Base-by-base conservation (phyloP, 2,888 invertebrate species). In the Sthenelais limicola region DNA sequence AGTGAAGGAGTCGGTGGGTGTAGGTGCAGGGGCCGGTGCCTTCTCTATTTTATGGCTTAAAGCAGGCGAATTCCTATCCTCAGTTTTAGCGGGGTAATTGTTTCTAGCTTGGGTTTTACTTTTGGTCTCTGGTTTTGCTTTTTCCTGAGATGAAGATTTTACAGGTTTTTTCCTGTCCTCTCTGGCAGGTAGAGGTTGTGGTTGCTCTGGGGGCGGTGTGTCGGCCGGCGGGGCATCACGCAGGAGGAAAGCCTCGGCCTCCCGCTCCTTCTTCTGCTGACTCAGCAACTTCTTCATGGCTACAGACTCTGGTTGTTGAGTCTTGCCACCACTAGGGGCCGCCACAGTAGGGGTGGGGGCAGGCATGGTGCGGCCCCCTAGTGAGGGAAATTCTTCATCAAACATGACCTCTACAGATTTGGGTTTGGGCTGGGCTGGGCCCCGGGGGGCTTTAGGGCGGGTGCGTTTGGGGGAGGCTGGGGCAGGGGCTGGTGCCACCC, bases 221-320 rank as follows among this genome's bases (percentile, higher is more conserved):
- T 2, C 24, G n/a, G 48, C 48, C 48, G 24, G 4, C 24, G 48
- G 26, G n/a, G n/a, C n/a, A n/a, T n/a, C n/a, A n/a, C n/a, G n/a
- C n/a, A n/a, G n/a, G n/a, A n/a, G n/a, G n/a, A n/a, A n/a, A n/a
- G n/a, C n/a, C n/a, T n/a, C n/a, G n/a, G n/a, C n/a, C n/a, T n/a
- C n/a, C n/a, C n/a, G n/a, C n/a, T n/a, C n/a, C n/a, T n/a, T n/a
- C 48, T 78, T 73, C 0, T 56, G 38, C 32, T 73, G 68, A 24
- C 75, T 79, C 79, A 77, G 70, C 81, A 81, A 54, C 52, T 77
- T 79, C 77, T 76, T 78, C 73, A 75, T 78, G 26, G 76, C 77
- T 43, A 74, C 74, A 7, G 76, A 72, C 24, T 78, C 79, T 74
- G 78, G 35, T 81, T 7, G 38, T 35, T 21, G 18, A 7, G 21